phyloP scores from a whole-genome alignment of 2,113 vertebrate species.

The Salminus brasiliensis region DNA sequence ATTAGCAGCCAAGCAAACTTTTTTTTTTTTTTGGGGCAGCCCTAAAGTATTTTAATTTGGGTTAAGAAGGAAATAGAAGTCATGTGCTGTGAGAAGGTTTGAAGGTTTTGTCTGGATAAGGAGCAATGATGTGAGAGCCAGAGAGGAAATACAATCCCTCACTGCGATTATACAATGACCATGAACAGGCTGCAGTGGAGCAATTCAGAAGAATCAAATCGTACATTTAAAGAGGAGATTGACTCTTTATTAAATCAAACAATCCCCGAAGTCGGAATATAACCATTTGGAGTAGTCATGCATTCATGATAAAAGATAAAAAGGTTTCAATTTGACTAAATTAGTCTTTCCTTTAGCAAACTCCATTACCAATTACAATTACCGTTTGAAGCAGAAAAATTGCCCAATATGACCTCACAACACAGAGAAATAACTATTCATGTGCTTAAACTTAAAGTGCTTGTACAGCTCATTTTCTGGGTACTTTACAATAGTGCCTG shows the following conservation, averaged over 20 bases:
- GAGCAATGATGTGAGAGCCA: slow-evolving; percentile 63
- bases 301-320: slow-evolving; percentile 66
- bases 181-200: slow-evolving; percentile 68
- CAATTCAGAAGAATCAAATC: slow-evolving; percentile 70
- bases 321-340: slow-evolving; percentile 69
- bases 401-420: slow-evolving; percentile 18
- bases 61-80: slow-evolving; percentile 77
- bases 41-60: slow-evolving; percentile 77
- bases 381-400: slow-evolving; percentile 25
- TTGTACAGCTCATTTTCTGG: slow-evolving; percentile 12
- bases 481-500: not conserved
- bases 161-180: slow-evolving; percentile 74
- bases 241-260: slow-evolving; percentile 79
- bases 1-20: slow-evolving; percentile 67
- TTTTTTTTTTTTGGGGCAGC: slow-evolving; percentile 69
- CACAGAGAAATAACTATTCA: slow-evolving; percentile 15
- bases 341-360: slow-evolving; percentile 56
- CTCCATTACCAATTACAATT: slow-evolving; percentile 41
- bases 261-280: slow-evolving; percentile 69
- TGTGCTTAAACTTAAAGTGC: slow-evolving; percentile 13
- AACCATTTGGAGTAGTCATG: slow-evolving; percentile 67
- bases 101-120: slow-evolving; percentile 64
- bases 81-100: slow-evolving; percentile 67
- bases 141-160: slow-evolving; percentile 74
- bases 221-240: slow-evolving; percentile 71